phyloP scores from a whole-genome alignment of 2,888 invertebrate species.

The Neria commutata region DNA sequence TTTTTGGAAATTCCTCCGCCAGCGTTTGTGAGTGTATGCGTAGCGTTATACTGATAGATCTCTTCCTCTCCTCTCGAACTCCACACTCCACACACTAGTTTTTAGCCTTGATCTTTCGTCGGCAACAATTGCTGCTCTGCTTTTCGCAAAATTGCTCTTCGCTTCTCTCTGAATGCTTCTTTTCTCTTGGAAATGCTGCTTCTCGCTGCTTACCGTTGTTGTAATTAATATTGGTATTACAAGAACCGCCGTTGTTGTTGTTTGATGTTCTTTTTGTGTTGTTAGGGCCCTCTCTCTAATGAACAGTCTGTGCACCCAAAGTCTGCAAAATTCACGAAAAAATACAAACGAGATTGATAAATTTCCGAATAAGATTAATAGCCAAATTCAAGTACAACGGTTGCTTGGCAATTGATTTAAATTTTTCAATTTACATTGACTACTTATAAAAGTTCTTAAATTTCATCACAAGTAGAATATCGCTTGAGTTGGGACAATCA shows the following conservation, averaged over 20 bases:
- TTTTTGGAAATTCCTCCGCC: no score
- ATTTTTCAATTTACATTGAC: slow-evolving; percentile 1
- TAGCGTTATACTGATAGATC: neutral
- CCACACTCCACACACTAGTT: no score
- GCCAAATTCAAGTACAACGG: no score
- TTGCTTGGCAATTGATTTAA: neutral
- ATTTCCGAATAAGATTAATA: neutral
- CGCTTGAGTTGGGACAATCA: no score
- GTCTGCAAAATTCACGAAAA: slow-evolving; percentile 39
- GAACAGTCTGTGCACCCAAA: slow-evolving; percentile 50
- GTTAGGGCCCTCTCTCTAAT: slow-evolving; percentile 37
- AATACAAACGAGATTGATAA: neutral
- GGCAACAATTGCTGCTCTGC: no score
- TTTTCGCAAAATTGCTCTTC: slow-evolving; percentile 20
- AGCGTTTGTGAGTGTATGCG: neutral
- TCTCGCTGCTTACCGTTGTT: no score
- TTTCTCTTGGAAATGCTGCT: slow-evolving; percentile 30
- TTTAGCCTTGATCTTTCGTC: neutral
- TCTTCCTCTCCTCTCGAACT: neutral
- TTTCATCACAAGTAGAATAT: neutral
- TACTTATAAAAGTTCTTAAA: neutral
- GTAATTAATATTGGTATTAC: no score
- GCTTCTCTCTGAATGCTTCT: slow-evolving; percentile 19
- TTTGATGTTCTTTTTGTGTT: neutral
- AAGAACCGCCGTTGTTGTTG: neutral